These are phyloP conservation scores for Lepidiolamprologus cunningtoni DNA, from an alignment of 2,113 vertebrate genomes.

Conservation along the genomic window DNA sequence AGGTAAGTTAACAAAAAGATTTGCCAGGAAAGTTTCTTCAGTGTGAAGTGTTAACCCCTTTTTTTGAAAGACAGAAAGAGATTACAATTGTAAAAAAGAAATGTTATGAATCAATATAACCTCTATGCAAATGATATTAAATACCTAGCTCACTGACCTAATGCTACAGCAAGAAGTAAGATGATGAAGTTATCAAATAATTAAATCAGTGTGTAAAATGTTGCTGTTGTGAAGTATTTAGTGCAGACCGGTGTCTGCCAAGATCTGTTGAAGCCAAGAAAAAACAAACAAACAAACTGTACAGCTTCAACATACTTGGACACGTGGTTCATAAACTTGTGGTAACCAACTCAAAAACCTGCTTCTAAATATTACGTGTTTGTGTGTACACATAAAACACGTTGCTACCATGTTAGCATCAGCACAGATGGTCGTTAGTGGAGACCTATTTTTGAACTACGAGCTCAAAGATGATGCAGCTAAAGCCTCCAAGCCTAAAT, in stretches of 20 bases:
- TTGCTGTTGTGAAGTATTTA: neutral
- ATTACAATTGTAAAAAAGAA: fast-evolving
- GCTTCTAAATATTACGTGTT: neutral
- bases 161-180: neutral
- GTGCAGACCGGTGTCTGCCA: neutral
- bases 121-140: neutral
- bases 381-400: neutral
- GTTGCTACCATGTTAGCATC: neutral
- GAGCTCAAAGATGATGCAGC: neutral
- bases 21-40: neutral
- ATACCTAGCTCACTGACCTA: neutral
- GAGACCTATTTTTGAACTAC: neutral
- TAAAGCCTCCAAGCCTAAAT: neutral
- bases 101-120: neutral
- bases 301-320: neutral
- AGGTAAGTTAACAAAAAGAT: neutral
- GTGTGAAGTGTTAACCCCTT: neutral
- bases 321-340: neutral
- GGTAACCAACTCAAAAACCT: neutral
- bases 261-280: neutral
- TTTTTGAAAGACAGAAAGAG: neutral
- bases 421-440: neutral
- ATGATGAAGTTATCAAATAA: fast-evolving
- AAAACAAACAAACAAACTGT: neutral
- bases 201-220: neutral